Evolutionary conservation across 2,797 vertebrate genomes (phyloP), one percentile per base, ranked within the genome.

Genomic region (Hafferia zeledoni): DNA sequence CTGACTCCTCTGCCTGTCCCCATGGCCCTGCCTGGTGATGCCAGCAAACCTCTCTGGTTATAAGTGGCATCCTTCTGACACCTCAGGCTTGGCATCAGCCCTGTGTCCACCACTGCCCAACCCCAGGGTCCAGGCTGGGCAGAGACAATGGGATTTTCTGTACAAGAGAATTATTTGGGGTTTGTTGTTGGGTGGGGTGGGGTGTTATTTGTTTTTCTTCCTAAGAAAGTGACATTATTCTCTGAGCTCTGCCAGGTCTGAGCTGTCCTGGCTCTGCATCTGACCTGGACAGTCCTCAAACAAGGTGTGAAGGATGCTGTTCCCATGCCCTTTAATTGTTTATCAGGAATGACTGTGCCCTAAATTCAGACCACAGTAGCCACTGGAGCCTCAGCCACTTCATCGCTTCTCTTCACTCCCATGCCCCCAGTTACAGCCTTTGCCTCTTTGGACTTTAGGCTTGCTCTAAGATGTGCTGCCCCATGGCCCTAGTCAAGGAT

Each of bases 401-500:
- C 31, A 19, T 1, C 33, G 28, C 25, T 41, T 27, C 37, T 49
- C 49, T 65, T 59, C 22, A 3, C 31, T 44, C 6, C 0, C 13
- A 1, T 9, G 16, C 3, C 8, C 17, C 11, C 37, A 46, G 10
- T n/a, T 17, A 9, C 22, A 67, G 47, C 24, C 27, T 60, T 74
- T 70, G 24, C 10, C 30, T 6, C 0, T 23, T 10, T 39, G 53
- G 22, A 23, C 5, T 50, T 9, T 7, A 8, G 44, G 25, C 3
- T 71, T 53, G n/a, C 30, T 52, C 1, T 4, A 18, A 65, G 39
- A 30, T 68, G 41, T 25, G 24, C 14, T 74, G 52, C 57, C 27
- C 39, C 5, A 0, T 2, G 50, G 7, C 50, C 35, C 35, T 31
- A 12, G 2, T 1, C 18, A 24, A 56, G 44, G 20, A 3, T 39